Conservation (phyloP, 1,140 invertebrate genomes). For the Drosophila parabipectinata region DNA sequence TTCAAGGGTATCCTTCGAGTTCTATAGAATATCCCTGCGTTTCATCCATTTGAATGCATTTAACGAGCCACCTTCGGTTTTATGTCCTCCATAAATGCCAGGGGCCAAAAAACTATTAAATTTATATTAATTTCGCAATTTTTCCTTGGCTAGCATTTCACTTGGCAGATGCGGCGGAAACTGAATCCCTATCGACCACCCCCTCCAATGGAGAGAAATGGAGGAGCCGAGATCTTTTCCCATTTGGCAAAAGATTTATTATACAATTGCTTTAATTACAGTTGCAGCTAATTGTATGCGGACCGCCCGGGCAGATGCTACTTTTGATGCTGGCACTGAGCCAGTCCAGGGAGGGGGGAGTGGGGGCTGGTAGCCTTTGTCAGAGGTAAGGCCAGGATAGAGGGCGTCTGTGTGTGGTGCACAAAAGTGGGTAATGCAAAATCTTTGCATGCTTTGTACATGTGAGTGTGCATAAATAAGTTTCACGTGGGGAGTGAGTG, state of each 20-base stretch:
- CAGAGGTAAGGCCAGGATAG: background rate
- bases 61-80: constrained; percentile 45
- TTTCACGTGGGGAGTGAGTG: constrained; percentile 39
- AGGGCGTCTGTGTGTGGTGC: constrained; percentile 11
- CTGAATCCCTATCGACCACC: background rate
- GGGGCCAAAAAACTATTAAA: constrained; percentile 72
- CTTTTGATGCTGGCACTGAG: constrained; percentile 51
- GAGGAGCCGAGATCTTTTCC: constrained; percentile 35
- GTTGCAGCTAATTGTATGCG: constrained; percentile 81
- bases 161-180: constrained; percentile 51
- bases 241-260: constrained; percentile 79
- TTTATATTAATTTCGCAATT: constrained; percentile 76
- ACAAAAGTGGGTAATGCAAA: constrained; percentile 38
- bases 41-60: constrained; percentile 54
- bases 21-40: background rate
- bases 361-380: background rate
- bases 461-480: constrained; percentile 80
- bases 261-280: constrained; percentile 81
- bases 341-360: constrained; percentile 18
- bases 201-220: background rate
- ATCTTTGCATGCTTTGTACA: constrained; percentile 71
- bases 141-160: constrained; percentile 64
- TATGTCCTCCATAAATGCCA: constrained; percentile 70
- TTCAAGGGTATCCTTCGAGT: background rate
- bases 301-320: constrained; percentile 62